These are phyloP conservation scores for Alentia gelatinosa DNA, from an alignment of 2,888 invertebrate genomes.

Conservation along the genomic window DNA sequence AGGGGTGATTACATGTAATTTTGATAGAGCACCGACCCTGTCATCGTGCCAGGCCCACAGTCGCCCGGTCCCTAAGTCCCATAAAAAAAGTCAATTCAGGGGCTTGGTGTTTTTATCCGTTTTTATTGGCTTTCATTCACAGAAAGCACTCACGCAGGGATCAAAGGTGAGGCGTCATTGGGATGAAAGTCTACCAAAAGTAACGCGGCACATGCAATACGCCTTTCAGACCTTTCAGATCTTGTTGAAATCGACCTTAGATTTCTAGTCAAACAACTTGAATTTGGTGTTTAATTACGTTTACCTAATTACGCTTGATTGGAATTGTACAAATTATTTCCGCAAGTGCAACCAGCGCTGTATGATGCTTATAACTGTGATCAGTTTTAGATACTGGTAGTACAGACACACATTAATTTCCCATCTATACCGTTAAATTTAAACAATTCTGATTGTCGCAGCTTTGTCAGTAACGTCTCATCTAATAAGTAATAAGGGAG, in stretches of 20 bases:
- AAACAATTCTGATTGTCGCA: no score
- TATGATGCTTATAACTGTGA: no score
- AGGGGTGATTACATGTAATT: constrained; percentile 37
- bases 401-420: no score
- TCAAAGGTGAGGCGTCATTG: not conserved
- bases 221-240: not conserved
- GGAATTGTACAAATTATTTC: no score
- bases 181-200: not conserved
- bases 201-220: not conserved
- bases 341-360: no score
- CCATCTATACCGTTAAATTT: no score
- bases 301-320: not conserved
- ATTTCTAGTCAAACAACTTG: not conserved
- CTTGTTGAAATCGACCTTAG: not conserved
- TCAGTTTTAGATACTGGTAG: no score
- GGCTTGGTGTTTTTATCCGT: not conserved
- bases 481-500: no score
- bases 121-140: not conserved
- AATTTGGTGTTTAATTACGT: not conserved
- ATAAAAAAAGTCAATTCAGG: constrained; percentile 1
- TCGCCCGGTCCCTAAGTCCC: constrained; percentile 13
- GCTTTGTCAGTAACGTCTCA: no score
- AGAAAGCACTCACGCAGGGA: not conserved
- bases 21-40: constrained; percentile 41
- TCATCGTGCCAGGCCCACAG: not conserved